These are phyloP conservation scores for Crotalus helleri DNA, from an alignment of 2,113 vertebrate species.

Conservation along the genomic window DNA sequence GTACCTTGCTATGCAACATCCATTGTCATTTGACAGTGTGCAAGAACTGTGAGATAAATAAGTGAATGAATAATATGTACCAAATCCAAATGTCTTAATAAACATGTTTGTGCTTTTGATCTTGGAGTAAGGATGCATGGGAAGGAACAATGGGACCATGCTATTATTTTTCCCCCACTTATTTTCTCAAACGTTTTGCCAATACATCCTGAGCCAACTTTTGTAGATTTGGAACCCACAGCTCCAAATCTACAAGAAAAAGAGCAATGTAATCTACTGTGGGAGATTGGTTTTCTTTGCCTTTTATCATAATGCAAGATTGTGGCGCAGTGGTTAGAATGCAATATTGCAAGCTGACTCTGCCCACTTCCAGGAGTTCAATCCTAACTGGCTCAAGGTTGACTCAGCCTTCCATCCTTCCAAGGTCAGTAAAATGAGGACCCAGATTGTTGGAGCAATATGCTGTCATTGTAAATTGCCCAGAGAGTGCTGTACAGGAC, in stretches of 20 bases:
- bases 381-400: neutral
- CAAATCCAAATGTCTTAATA: neutral
- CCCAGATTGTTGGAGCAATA: neutral
- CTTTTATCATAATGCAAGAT: neutral
- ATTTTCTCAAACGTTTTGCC: neutral
- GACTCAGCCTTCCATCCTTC: neutral
- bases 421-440: neutral
- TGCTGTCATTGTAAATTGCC: neutral
- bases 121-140: neutral
- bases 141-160: neutral
- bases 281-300: neutral
- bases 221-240: neutral
- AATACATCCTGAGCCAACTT: neutral
- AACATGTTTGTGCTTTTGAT: neutral
- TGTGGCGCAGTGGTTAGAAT: neutral
- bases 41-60: neutral
- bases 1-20: neutral
- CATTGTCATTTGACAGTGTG: neutral
- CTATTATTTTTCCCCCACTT: neutral
- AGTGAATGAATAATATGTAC: neutral
- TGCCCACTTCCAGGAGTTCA: neutral
- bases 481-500: neutral
- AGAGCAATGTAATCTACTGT: neutral
- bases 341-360: neutral
- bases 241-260: neutral